Percentiles rank a stretch among this genome's conserved stretches.
These are phyloP conservation scores for Drosophila anceps DNA, from an alignment of 2,888 invertebrate species.

Conservation along the genomic window DNA sequence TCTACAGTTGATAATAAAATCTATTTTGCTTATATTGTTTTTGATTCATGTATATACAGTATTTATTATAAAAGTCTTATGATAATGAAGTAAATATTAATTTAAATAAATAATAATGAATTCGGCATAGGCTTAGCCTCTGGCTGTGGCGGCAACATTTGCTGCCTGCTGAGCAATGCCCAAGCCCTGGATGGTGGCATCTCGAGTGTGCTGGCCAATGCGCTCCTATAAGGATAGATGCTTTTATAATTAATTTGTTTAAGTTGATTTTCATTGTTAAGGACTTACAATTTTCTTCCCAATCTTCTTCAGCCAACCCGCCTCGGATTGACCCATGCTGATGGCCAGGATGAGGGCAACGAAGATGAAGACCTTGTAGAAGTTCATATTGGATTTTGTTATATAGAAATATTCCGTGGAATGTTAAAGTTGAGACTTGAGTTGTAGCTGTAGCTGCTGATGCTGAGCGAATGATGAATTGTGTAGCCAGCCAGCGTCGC, in stretches of 20 bases:
- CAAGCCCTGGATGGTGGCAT: constrained; percentile 72
- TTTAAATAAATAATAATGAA: neutral
- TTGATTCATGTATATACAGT: neutral
- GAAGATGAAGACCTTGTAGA: constrained; percentile 67
- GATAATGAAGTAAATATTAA: neutral
- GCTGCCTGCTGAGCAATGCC: constrained; percentile 76
- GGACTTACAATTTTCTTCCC: constrained; percentile 80
- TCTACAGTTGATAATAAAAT: neutral
- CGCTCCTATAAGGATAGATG: constrained; percentile 60
- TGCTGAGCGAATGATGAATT: constrained; percentile 45
- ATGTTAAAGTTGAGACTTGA: neutral
- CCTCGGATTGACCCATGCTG: constrained; percentile 76
- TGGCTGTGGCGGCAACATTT: constrained; percentile 71
- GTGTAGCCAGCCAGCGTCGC: neutral
- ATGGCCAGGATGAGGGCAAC: constrained; percentile 70
- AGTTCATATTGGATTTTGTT: constrained; percentile 60
- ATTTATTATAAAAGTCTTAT: neutral
- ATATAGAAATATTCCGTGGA: constrained; percentile 21
- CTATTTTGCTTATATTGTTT: neutral
- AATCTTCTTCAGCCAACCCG: constrained; percentile 80
- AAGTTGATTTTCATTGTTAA: too few species aligned
- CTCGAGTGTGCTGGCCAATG: constrained; percentile 73
- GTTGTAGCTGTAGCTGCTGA: constrained; percentile 25
- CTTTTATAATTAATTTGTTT: neutral
- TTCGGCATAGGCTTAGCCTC: constrained; percentile 33